A percentile compares a stretch with the other conserved stretches of the same genome.
Conservation (phyloP, 2,113 vertebrate genomes). For the western clawed frog (Xenopus tropicalis) region UCB_Xtro_10.0 CM004445.2:108919501-108920000, state of each 20-base stretch:
- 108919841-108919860: constrained; percentile 4
- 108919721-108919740: constrained; percentile 33
- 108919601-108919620: not conserved
- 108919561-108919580: not conserved
- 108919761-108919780: constrained; percentile 22
- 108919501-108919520: not conserved
- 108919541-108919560: not conserved
- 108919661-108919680: constrained; percentile 21
- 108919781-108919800: constrained; percentile 11
- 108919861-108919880: constrained; percentile 12
- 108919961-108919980: too few relatives aligned
- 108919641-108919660: not conserved
- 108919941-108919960: too few relatives aligned
- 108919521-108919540: too few relatives aligned
- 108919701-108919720: not conserved
- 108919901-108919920: not conserved
- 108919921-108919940: too few relatives aligned
- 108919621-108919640: not conserved
- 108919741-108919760: constrained; percentile 15
- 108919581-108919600: not conserved
- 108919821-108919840: not conserved
- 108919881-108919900: not conserved
- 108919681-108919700: constrained; percentile 24
- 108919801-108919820: constrained; percentile 29
- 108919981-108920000: too few relatives aligned